Percentiles rank a stretch among this genome's conserved stretches.
Evolutionary conservation across 2,888 invertebrate species (phyloP).

Genomic region (Clostera curtula): DNA sequence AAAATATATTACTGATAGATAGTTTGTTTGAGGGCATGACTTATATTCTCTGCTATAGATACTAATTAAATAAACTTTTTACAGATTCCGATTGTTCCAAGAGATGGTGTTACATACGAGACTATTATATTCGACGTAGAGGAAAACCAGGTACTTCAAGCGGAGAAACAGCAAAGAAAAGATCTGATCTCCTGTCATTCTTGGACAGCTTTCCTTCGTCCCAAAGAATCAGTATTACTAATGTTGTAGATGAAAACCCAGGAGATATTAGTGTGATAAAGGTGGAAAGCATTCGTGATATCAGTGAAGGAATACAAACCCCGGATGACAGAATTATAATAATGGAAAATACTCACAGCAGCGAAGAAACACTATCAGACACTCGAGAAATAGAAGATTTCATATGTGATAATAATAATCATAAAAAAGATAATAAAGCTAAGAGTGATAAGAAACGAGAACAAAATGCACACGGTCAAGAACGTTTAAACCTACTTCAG

Average conservation of each 20-base stretch:
- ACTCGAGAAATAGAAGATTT: constrained; percentile 1
- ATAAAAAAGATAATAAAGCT: constrained; percentile 1
- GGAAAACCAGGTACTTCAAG: constrained; percentile 24
- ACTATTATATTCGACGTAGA: constrained; percentile 31
- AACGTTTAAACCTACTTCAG: too few relatives aligned
- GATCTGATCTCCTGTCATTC: constrained; percentile 21
- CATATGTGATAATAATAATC: constrained; percentile 1
- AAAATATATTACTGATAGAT: too few relatives aligned
- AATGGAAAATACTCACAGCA: too few relatives aligned
- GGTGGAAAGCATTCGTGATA: too few relatives aligned
- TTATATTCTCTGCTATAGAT: too few relatives aligned
- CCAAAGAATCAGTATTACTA: constrained; percentile 13
- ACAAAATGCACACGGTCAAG: too few relatives aligned
- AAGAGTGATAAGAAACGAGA: too few relatives aligned
- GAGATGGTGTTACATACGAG: constrained; percentile 31
- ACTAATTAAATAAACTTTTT: constrained; percentile 8
- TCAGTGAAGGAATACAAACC: too few relatives aligned
- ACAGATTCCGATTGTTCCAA: too few relatives aligned
- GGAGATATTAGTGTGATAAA: constrained; percentile 4
- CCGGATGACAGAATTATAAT: too few relatives aligned
- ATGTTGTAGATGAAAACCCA: constrained; percentile 11
- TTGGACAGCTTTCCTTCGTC: constrained; percentile 17
- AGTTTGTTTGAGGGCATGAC: too few relatives aligned
- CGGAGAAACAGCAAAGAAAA: constrained; percentile 28
- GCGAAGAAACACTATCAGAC: constrained; percentile 1